Conservation (phyloP, 2,797 vertebrate genomes). For the Galaxias olidus region DNA sequence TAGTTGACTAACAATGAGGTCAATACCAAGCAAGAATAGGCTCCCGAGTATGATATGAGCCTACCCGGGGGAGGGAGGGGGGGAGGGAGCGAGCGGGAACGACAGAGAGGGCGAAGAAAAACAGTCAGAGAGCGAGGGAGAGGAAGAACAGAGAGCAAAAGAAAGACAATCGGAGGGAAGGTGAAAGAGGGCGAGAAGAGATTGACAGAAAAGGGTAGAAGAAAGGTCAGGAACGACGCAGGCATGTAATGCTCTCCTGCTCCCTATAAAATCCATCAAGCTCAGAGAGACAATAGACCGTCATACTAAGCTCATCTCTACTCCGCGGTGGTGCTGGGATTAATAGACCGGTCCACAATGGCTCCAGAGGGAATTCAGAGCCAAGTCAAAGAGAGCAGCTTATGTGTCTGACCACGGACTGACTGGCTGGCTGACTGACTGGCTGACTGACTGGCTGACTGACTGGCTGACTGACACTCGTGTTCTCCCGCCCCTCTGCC, state of each 20-base stretch:
- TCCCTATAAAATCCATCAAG: too few species aligned
- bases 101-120: slow-evolving; percentile 23
- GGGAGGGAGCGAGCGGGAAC: slow-evolving; percentile 23
- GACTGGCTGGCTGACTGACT: slow-evolving; percentile 54
- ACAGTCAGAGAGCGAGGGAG: slow-evolving; percentile 42
- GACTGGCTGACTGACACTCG: slow-evolving; percentile 17
- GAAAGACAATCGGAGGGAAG: background rate
- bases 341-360: slow-evolving; percentile 31
- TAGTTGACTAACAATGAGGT: slow-evolving; percentile 71
- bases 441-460: slow-evolving; percentile 32
- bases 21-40: slow-evolving; percentile 77
- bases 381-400: background rate
- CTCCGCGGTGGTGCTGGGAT: slow-evolving; percentile 12
- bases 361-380: too few species aligned
- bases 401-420: slow-evolving; percentile 36
- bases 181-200: background rate
- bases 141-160: slow-evolving; percentile 33
- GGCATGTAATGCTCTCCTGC: too few species aligned
- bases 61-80: slow-evolving; percentile 52
- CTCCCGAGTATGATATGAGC: slow-evolving; percentile 72
- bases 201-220: background rate
- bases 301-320: slow-evolving; percentile 35
- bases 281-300: too few species aligned
- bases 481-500: too few species aligned
- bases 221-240: slow-evolving; percentile 30